Evolutionary conservation across 35 echinoderm and acorn worm species (phyloP).

Genomic region (Nesometra sesokonis): DNA sequence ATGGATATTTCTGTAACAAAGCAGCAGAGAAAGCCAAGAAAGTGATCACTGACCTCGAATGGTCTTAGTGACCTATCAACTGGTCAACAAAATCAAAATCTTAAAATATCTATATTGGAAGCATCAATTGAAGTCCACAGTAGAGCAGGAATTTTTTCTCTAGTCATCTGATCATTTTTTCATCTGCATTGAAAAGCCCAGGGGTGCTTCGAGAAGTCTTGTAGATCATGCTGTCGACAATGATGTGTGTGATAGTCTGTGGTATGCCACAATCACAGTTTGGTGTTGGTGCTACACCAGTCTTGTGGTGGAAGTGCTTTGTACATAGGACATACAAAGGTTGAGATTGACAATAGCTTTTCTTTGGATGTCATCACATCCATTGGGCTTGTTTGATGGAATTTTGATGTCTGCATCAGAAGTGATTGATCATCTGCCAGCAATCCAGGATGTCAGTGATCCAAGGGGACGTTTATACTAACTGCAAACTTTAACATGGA

Average conservation of each 20-base stretch:
- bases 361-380: no score
- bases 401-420: no score
- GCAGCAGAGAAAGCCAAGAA: constrained; percentile 76
- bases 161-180: background rate
- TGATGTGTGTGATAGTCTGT: no score
- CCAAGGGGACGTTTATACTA: no score
- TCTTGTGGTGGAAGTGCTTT: background rate
- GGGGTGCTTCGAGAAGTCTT: no score
- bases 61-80: constrained; percentile 21
- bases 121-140: background rate
- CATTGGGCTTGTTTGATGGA: no score
- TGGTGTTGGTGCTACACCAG: background rate
- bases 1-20: constrained; percentile 83
- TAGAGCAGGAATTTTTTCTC: background rate
- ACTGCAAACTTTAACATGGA: no score
- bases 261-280: background rate
- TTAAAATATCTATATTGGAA: background rate
- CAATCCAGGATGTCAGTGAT: no score
- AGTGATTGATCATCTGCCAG: no score
- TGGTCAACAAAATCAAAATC: background rate
- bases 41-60: constrained; percentile 69
- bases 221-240: no score
- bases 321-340: background rate
- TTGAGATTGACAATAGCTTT: background rate
- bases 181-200: background rate